Percentiles rank a stretch among this genome's conserved stretches.
Evolutionary conservation across 1,140 invertebrate species (phyloP).

Genomic region (Grapholita molesta): DNA sequence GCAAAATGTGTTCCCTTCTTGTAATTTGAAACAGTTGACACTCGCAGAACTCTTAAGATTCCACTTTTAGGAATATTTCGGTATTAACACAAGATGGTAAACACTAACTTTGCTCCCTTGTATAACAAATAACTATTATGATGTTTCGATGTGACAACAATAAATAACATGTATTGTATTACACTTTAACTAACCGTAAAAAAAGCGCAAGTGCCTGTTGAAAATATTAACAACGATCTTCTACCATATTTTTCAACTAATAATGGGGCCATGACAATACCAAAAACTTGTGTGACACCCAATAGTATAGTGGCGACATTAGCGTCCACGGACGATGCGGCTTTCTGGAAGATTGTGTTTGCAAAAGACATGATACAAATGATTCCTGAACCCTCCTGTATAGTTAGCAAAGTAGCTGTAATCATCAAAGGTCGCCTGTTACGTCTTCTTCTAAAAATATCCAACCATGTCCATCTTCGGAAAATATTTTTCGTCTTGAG

Average conservation of each 20-base stretch:
- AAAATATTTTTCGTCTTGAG: not conserved
- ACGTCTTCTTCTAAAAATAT: conserved; percentile 13
- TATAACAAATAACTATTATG: no score
- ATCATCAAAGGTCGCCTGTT: conserved; percentile 39
- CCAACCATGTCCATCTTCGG: not conserved
- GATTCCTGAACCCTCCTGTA: conserved; percentile 64
- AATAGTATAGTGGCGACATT: conserved; percentile 41
- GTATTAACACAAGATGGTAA: no score
- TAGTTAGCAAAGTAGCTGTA: conserved; percentile 27
- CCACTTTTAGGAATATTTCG: no score
- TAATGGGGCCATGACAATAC: conserved; percentile 43
- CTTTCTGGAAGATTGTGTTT: conserved; percentile 62
- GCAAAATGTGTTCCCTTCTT: no score
- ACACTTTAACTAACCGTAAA: not conserved
- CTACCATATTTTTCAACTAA: conserved; percentile 78
- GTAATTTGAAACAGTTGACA: no score
- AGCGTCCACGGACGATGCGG: conserved; percentile 36
- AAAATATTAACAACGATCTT: conserved; percentile 55
- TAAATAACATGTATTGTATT: no score
- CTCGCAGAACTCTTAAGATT: no score
- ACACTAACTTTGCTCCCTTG: no score
- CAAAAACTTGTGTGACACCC: conserved; percentile 63
- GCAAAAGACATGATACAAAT: conserved; percentile 78
- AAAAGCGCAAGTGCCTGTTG: not conserved
- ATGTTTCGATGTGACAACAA: no score